These are phyloP conservation scores for Enteromius radiatus DNA, from an alignment of 2,797 vertebrate species.

Conservation along the genomic window DNA sequence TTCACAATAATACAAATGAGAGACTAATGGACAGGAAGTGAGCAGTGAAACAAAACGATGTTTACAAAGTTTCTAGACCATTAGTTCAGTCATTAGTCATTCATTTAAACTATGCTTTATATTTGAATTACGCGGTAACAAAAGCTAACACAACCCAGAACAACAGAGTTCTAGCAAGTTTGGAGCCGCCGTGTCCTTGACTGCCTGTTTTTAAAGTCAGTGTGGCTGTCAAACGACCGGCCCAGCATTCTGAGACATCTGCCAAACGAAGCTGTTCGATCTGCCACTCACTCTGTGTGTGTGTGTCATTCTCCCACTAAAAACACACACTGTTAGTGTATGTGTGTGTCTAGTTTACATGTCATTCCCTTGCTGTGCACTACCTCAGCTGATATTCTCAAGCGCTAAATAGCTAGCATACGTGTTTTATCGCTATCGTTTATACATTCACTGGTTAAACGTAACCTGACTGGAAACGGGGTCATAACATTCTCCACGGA, in stretches of 20 bases:
- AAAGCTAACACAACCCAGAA: background rate
- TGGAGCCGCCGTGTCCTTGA: slow-evolving; percentile 36
- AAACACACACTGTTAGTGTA: slow-evolving; percentile 16
- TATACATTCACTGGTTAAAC: background rate
- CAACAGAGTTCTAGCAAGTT: background rate
- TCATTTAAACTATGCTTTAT: background rate
- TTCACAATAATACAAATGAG: background rate
- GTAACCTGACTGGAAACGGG: background rate
- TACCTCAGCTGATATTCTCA: background rate
- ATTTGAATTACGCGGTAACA: background rate
- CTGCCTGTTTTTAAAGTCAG: slow-evolving; percentile 35
- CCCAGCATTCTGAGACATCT: slow-evolving; percentile 42
- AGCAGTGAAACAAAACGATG: slow-evolving; percentile 7
- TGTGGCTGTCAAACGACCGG: slow-evolving; percentile 37
- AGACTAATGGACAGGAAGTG: background rate
- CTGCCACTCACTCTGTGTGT: slow-evolving; percentile 50
- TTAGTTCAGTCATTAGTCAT: slow-evolving; percentile 25
- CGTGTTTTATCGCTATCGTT: background rate
- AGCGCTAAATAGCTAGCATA: background rate
- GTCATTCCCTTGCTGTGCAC: slow-evolving; percentile 59
- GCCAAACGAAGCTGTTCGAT: slow-evolving; percentile 51
- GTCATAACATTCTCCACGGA: background rate
- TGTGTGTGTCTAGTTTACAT: slow-evolving; percentile 8
- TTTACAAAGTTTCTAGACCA: slow-evolving; percentile 12
- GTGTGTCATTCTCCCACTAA: background rate